Conservation (phyloP, 2,797 vertebrate species). For the Harpagifer antarcticus region DNA sequence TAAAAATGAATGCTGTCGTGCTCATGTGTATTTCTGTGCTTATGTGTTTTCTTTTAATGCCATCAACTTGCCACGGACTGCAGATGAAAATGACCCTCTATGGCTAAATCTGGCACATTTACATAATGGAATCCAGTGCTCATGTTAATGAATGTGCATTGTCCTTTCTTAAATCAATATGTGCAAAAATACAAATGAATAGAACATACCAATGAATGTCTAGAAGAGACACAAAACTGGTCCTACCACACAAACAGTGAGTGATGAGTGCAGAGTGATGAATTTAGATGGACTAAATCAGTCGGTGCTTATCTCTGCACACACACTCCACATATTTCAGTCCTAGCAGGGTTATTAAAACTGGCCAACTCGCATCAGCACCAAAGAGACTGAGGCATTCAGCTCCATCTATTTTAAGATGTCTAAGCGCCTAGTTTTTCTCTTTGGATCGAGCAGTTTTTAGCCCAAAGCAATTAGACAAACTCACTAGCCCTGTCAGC, state of each 20-base stretch:
- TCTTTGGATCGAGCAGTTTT: constrained; percentile 56
- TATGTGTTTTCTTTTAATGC: no score
- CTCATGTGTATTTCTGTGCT: no score
- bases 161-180: no score
- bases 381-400: constrained; percentile 46
- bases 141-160: no score
- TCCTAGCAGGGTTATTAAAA: constrained; percentile 40
- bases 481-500: constrained; percentile 58
- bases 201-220: background rate
- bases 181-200: background rate
- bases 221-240: background rate
- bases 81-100: no score
- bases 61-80: no score
- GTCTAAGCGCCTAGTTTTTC: constrained; percentile 55
- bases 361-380: constrained; percentile 35
- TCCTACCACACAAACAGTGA: background rate
- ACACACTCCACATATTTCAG: constrained; percentile 30
- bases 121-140: no score
- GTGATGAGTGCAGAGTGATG: background rate
- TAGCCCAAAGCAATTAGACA: constrained; percentile 67
- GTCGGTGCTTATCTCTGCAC: constrained; percentile 32
- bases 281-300: constrained; percentile 38
- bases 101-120: no score
- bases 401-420: constrained; percentile 61
- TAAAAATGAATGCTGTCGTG: no score